Evolutionary conservation across 2,797 vertebrate genomes (phyloP), one percentile per base, ranked within the genome.

Genomic region (Amblyopsis hoosieri): DNA sequence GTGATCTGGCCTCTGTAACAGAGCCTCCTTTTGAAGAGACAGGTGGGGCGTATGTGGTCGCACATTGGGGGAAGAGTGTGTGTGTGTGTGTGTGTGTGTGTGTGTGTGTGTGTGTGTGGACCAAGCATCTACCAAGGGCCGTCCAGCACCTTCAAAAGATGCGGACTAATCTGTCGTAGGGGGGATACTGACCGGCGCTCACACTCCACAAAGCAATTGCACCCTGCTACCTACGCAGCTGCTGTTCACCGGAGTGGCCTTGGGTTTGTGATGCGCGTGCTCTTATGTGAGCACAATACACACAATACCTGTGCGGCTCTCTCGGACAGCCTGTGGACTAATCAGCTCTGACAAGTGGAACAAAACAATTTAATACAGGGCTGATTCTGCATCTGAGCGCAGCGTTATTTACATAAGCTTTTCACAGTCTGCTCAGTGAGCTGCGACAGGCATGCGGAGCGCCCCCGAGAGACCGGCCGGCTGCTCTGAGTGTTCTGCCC

Each of bases 281-380:
- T 69, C 66, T 67, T 78, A 67, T 77, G 77, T 55, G 76, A 80
- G 80, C 60, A 83, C 84, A 85, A 89, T 85, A 83, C 83, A 78
- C 89, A 91, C 87, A 90, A 90, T 91, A 87, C 87, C 86, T 89
- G 82, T 57, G 79, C 78, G 73, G 83, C 76, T 85, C 86, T 76
- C 72, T 62, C 83, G 85, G 77, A 42, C 8, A 75, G 81, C 78
- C 80, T 89, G 79, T 49, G 79, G 82, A 83, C 88, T 90, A 90
- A 91, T 91, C 89, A 89, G 81, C 78, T 90, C 88, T 90, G 90
- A 91, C 89, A 91, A 87, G 87, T 90, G 90, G 90, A 91, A 91
- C 88, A 90, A 89, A 90, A 91, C 87, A 87, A 90, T 90, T 90
- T 91, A 90, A 90, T 90, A 90, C 87, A 89, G 89, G 82, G 81